A percentile compares a stretch with the other conserved stretches of the same genome.
Conservation (phyloP, 2,888 invertebrate genomes). For the Luperina testacea region DNA sequence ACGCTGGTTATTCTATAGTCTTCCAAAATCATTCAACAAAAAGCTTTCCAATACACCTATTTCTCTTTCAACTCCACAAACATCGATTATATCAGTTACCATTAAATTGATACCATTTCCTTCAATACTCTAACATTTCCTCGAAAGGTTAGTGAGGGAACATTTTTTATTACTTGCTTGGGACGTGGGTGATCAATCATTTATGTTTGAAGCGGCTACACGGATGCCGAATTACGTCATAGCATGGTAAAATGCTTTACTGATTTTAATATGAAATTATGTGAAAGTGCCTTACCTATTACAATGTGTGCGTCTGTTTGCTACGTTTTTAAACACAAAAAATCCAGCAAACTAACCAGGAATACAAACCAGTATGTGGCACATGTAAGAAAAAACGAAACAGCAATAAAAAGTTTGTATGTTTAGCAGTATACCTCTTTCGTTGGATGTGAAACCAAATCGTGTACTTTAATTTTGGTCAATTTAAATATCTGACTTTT, state of each 20-base stretch:
- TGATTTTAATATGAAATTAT: slow-evolving; percentile 40
- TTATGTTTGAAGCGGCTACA: slow-evolving; percentile 39
- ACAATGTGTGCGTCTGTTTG: neutral
- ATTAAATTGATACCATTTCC: slow-evolving; percentile 46
- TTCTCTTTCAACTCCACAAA: slow-evolving; percentile 10
- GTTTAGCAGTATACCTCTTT: too few relatives aligned
- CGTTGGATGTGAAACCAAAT: neutral
- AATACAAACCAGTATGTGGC: neutral
- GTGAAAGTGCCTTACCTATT: neutral
- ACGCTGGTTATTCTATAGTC: too few relatives aligned
- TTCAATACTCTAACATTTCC: slow-evolving; percentile 43
- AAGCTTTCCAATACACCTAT: neutral
- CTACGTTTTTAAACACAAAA: neutral
- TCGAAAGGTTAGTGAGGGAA: slow-evolving; percentile 26
- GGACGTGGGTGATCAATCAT: slow-evolving; percentile 60
- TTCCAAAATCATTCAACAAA: neutral
- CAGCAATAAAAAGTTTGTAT: neutral
- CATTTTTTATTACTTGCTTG: slow-evolving; percentile 59
- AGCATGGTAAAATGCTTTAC: slow-evolving; percentile 28
- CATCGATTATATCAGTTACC: slow-evolving; percentile 33
- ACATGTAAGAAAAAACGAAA: neutral
- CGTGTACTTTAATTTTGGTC: neutral
- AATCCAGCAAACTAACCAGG: neutral
- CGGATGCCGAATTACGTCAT: slow-evolving; percentile 30
- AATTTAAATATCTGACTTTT: neutral